Conservation (phyloP, 2,888 invertebrate species). For the Nomada ruficornis region DNA sequence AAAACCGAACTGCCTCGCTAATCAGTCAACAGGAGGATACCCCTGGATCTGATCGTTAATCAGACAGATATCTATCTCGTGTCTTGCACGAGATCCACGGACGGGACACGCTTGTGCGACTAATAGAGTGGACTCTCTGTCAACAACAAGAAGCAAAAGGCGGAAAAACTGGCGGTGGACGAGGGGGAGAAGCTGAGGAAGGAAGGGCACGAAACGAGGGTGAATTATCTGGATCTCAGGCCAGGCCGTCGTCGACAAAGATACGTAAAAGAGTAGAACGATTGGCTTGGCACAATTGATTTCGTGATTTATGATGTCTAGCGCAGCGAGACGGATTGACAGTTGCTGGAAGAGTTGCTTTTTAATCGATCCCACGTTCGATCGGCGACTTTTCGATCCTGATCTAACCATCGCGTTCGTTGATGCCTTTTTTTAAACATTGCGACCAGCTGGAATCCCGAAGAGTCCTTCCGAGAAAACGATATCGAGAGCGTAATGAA, state of each 20-base stretch:
- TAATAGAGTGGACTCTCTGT: slow-evolving; percentile 49
- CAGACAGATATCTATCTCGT: slow-evolving; percentile 58
- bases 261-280: slow-evolving; percentile 27
- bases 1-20: slow-evolving; percentile 53
- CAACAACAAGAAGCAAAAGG: slow-evolving; percentile 28
- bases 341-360: slow-evolving; percentile 26
- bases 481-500: background rate
- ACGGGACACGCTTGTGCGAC: slow-evolving; percentile 53
- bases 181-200: slow-evolving; percentile 17
- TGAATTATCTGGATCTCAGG: slow-evolving; percentile 61
- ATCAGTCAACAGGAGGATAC: slow-evolving; percentile 52
- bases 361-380: slow-evolving; percentile 15
- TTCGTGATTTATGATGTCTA: slow-evolving; percentile 52
- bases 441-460: background rate
- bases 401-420: too few species aligned
- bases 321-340: slow-evolving; percentile 9
- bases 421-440: too few species aligned
- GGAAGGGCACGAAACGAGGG: slow-evolving; percentile 40
- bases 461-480: background rate
- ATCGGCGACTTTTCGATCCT: background rate
- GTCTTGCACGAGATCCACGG: slow-evolving; percentile 37
- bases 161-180: background rate
- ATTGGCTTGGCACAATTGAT: slow-evolving; percentile 50
- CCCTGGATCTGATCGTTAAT: slow-evolving; percentile 64
- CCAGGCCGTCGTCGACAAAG: slow-evolving; percentile 30